Evolutionary conservation across 2,888 invertebrate genomes (phyloP), one percentile per base, ranked within the genome.

Genomic region (Cephonodes hylas): DNA sequence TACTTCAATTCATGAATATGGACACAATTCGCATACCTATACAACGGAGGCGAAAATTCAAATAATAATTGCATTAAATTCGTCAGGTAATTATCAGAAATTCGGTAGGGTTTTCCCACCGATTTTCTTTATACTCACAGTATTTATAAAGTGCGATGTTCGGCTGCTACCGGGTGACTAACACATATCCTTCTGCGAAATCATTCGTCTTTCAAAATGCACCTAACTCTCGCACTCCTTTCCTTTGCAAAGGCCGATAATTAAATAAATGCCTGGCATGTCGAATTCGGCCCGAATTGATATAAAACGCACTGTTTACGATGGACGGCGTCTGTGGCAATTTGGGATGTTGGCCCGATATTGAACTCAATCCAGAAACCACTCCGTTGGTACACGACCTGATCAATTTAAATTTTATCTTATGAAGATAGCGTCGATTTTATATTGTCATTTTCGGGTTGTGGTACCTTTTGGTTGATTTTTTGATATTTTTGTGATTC

Each of bases 271-370:
- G 67, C 70, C 63, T 71, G 67, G 71, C 67, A 69, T 73, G 76
- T 78, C 76, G 79, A 79, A 77, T 73, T 68, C 71, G 67, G 69
- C 63, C 71, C 70, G 69, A 66, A 63, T 63, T 69, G 67, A 70
- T 76, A 80, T 84, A 83, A 85, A 82, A 75, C 71, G 65, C 60
- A 69, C 66, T 77, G 73, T 85, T 85, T 81, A 85, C 74, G 79
- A 77, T 64, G 72, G 65, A 58, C 45, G 66, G 59, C 67, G 69
- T 69, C 66, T 67, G 65, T 61, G 62, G 60, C 42, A 65, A 53
- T 64, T 63, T 64, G 57, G 65, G 64, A 69, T 56, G 31, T 27
- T 57, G 13, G 58, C 20, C 25, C 44, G 58, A 62, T 60, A 62
- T 62, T 61, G 62, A 58, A 57, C 27, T 56, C 56, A 34, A 61